Conservation (phyloP, 2,113 vertebrate species). For the Prionailurus viverrinus region DNA sequence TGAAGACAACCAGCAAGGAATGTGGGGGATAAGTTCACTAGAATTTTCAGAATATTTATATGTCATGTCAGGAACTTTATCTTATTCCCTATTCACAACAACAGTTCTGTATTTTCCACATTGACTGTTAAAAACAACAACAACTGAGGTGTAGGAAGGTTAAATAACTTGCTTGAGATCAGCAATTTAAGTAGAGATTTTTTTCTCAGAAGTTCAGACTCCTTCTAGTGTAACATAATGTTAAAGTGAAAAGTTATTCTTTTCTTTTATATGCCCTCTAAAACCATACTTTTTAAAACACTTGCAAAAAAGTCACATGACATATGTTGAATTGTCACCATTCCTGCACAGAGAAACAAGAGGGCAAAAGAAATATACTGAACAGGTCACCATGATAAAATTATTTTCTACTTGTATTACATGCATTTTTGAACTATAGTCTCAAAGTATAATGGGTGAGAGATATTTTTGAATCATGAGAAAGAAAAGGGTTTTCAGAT, state of each 20-base stretch:
- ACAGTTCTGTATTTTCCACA: background rate
- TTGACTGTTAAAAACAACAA: background rate
- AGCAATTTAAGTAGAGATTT: background rate
- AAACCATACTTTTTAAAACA: background rate
- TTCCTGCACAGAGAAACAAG: background rate
- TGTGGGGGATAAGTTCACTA: fast-evolving
- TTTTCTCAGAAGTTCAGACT: background rate
- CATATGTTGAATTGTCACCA: background rate
- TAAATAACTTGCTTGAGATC: background rate
- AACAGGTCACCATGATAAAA: background rate
- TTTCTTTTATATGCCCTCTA: background rate
- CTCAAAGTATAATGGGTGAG: background rate
- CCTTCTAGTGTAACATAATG: background rate
- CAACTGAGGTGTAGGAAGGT: background rate
- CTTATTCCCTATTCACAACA: background rate
- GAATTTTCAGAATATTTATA: background rate
- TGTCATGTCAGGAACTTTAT: background rate
- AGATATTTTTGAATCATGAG: conserved; percentile 44
- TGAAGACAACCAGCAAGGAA: background rate
- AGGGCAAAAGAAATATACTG: background rate
- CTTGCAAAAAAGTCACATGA: background rate
- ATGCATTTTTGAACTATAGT: background rate
- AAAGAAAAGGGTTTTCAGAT: background rate
- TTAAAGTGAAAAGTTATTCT: background rate
- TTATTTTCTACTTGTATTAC: background rate